These are phyloP conservation scores for Tetheella fluctuosa DNA, from an alignment of 2,888 invertebrate genomes.

Conservation along the genomic window DNA sequence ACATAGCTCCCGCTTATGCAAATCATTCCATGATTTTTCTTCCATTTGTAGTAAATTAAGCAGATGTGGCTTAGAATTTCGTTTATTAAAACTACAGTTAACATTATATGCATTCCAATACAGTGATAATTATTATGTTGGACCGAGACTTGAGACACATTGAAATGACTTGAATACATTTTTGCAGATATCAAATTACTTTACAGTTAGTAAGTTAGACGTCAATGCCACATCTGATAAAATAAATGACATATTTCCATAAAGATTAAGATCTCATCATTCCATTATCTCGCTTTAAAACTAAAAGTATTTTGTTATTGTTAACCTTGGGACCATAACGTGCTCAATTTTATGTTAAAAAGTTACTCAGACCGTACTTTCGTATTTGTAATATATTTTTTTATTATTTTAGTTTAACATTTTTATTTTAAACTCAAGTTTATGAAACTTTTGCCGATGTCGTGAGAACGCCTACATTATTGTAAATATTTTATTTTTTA, in stretches of 20 bases:
- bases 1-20: slow-evolving; percentile 56
- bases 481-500: slow-evolving; percentile 56
- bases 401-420: slow-evolving; percentile 39
- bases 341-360: slow-evolving; percentile 65
- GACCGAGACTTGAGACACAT: no score
- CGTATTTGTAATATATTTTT: slow-evolving; percentile 57
- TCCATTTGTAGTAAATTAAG: slow-evolving; percentile 47
- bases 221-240: slow-evolving; percentile 15
- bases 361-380: slow-evolving; percentile 38
- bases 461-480: slow-evolving; percentile 50
- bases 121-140: slow-evolving; percentile 8
- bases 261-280: slow-evolving; percentile 78
- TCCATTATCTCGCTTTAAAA: slow-evolving; percentile 72
- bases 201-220: slow-evolving; percentile 1
- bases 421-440: slow-evolving; percentile 38
- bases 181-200: not conserved
- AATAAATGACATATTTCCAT: slow-evolving; percentile 20
- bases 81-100: slow-evolving; percentile 18
- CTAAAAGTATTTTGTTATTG: slow-evolving; percentile 33
- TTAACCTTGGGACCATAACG: slow-evolving; percentile 56
- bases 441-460: slow-evolving; percentile 53
- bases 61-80: slow-evolving; percentile 19
- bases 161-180: no score
- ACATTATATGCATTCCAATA: slow-evolving; percentile 5
- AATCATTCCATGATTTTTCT: slow-evolving; percentile 75